Base-by-base conservation (phyloP, 2,888 invertebrate genomes). In the Zygaena filipendulae region DNA sequence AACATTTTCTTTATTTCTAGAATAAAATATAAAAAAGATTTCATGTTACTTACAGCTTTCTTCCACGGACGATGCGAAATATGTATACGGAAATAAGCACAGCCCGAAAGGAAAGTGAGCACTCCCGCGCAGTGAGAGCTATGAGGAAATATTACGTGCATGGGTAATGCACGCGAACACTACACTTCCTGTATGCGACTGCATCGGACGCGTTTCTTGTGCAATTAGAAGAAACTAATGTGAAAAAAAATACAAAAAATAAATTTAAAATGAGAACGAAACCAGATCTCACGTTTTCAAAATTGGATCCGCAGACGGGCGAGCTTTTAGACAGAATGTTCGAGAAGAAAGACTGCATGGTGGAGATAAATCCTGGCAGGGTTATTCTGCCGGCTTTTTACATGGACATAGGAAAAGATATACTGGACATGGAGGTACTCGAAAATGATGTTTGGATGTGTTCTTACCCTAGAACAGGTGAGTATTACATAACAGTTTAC, bases 401-500 rank as follows among this genome's bases (percentile, higher is more conserved):
- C 47, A 75, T 82, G 43, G 83, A 84, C 8, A 82, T 90, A 18
- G 89, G 86, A 0, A 84, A 87, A 42, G 83, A 85, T 41, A 88
- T 92, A 31, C 59, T 87, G 32, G 85, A 90, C 30, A 83, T 92
- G 56, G 81, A 87, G 29, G 84, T 93, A 2, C 72, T 85, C 29
- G 81, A 86, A 3, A 88, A 87, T 42, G 95, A 95, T 57, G 85
- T 92, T 1, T 93, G 94, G 88, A 81, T 95, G 59, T 85, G 91
- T 23, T 94, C 94, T 6, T 94, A 90, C 74, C 95, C 95, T 0
- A 85, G 95, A 49, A 92, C 94, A 45, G 95, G 95, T 92, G 56
- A 67, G 72, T 55, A 23, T 14, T n/a, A n/a, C n/a, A n/a, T n/a
- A n/a, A n/a, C n/a, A n/a, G n/a, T n/a, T n/a, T n/a, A n/a, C n/a